Conservation (phyloP, 2,797 vertebrate genomes). For the Urosaurus nigricauda region DNA sequence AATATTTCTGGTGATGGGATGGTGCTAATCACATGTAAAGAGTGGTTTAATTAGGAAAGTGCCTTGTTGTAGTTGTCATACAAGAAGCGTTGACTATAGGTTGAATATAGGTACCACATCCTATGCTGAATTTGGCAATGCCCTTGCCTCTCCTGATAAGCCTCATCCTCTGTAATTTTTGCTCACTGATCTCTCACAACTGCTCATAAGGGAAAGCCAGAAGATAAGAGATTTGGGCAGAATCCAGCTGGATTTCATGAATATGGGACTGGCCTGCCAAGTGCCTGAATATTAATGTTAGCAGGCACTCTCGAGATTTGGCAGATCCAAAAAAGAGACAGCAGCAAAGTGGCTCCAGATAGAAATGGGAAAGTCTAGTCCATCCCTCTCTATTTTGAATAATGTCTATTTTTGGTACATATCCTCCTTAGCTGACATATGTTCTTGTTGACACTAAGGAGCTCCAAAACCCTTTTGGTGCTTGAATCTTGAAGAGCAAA, state of each 20-base stretch:
- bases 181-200: background rate
- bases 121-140: background rate
- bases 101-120: background rate
- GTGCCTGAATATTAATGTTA: background rate
- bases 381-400: background rate
- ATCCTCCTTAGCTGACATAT: constrained; percentile 4
- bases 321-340: background rate
- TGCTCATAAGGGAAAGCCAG: background rate
- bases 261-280: background rate
- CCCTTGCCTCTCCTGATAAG: background rate
- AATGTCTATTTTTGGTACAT: background rate
- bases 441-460: constrained; percentile 2
- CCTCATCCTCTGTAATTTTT: background rate
- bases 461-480: background rate
- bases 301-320: background rate
- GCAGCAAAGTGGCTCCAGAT: background rate
- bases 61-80: background rate
- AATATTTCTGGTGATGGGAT: background rate
- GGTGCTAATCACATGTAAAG: background rate
- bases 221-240: background rate
- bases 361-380: background rate
- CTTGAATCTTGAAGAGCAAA: background rate
- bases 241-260: background rate
- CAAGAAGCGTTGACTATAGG: background rate
- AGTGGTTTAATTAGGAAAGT: background rate